Percentiles rank a stretch among this genome's conserved stretches.
phyloP scores from a whole-genome alignment of 2,888 invertebrate species.

The Cosmia pyralina region DNA sequence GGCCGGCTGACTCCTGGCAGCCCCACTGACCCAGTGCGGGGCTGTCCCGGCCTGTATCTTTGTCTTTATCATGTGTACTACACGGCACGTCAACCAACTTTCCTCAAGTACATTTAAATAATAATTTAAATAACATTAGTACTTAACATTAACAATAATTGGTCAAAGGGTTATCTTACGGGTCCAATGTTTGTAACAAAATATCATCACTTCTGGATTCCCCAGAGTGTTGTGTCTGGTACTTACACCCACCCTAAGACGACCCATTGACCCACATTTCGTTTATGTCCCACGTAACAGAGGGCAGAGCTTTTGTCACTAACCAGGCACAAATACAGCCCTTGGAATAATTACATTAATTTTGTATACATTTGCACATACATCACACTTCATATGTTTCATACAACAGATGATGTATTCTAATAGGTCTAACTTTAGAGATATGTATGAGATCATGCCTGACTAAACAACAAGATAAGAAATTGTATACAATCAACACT shows the following conservation, averaged over 20 bases:
- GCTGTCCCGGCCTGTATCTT: background rate
- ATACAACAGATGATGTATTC: background rate
- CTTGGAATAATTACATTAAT: too few species aligned
- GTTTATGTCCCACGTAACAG: too few species aligned
- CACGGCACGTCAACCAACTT: background rate
- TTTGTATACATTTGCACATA: too few species aligned
- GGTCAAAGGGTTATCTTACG: too few species aligned
- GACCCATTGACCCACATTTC: too few species aligned
- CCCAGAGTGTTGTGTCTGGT: too few species aligned
- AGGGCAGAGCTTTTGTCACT: too few species aligned
- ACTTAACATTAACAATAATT: too few species aligned
- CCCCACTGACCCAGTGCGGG: conserved; percentile 2
- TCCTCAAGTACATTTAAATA: background rate
- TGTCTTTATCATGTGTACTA: background rate
- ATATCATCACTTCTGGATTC: too few species aligned
- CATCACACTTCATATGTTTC: background rate
- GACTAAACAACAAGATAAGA: background rate
- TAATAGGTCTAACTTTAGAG: background rate
- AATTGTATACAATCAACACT: conserved; percentile 10
- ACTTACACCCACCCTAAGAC: too few species aligned
- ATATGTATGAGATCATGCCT: conserved; percentile 4
- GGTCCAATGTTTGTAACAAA: background rate
- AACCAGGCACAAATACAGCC: too few species aligned
- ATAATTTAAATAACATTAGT: too few species aligned
- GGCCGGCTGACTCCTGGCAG: background rate